Percentiles rank a stretch among this genome's conserved stretches.
Evolutionary conservation across 2,113 vertebrate genomes (phyloP).

Genomic region (Gulo gulo): DNA sequence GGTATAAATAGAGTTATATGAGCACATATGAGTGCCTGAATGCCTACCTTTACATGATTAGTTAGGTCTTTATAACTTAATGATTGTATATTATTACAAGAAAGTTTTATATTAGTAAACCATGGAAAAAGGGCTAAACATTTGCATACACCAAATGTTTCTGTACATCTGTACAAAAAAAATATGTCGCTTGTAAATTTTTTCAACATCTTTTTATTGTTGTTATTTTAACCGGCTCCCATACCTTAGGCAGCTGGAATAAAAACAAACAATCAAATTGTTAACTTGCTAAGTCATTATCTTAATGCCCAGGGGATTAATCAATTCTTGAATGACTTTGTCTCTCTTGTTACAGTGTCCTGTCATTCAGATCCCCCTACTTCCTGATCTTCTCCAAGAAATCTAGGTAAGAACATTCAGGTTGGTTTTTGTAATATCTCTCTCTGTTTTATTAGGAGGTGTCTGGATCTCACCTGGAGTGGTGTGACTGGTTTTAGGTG

Average conservation of each 20-base stretch:
- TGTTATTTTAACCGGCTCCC: neutral
- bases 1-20: neutral
- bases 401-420: neutral
- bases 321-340: neutral
- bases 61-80: neutral
- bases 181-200: neutral
- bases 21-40: neutral
- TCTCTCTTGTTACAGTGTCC: neutral
- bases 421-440: neutral
- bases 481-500: neutral
- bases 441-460: neutral
- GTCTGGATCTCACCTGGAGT: neutral
- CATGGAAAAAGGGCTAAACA: neutral
- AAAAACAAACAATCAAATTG: neutral
- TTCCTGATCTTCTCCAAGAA: neutral
- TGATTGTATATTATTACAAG: neutral
- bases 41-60: neutral
- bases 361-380: neutral
- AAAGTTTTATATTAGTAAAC: neutral
- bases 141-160: neutral
- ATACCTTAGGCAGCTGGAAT: neutral
- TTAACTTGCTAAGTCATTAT: neutral
- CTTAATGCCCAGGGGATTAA: neutral
- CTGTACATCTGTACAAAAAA: neutral
- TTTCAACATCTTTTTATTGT: neutral